Evolutionary conservation across 1,140 invertebrate genomes (phyloP).

Genomic region (Atta cephalotes): DNA sequence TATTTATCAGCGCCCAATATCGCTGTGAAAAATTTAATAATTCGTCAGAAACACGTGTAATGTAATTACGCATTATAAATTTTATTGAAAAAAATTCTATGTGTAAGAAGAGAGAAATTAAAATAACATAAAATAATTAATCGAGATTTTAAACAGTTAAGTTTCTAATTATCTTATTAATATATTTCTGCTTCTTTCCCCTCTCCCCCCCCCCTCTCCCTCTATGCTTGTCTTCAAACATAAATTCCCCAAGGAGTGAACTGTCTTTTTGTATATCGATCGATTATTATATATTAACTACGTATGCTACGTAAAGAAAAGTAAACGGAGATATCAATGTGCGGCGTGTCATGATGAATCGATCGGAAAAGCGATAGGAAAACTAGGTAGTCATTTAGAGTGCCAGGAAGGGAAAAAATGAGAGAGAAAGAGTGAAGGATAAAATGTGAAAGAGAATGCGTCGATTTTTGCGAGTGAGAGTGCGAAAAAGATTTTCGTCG

Average conservation of each 20-base stretch:
- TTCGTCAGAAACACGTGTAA: slow-evolving; percentile 24
- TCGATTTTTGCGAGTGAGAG: slow-evolving; percentile 36
- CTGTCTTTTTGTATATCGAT: slow-evolving; percentile 30
- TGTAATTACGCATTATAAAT: slow-evolving; percentile 34
- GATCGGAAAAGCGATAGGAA: slow-evolving; percentile 35
- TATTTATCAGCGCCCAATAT: neutral
- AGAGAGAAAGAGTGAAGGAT: slow-evolving; percentile 19
- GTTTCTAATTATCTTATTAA: slow-evolving; percentile 31
- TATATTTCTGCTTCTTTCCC: slow-evolving; percentile 43
- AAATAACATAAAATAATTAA: slow-evolving; percentile 25
- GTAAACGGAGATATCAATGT: slow-evolving; percentile 29
- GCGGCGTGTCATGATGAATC: slow-evolving; percentile 17
- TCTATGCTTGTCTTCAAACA: slow-evolving; percentile 32
- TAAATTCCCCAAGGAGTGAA: neutral
- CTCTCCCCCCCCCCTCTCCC: too few species aligned
- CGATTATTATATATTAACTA: neutral
- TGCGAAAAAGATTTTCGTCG: slow-evolving; percentile 56
- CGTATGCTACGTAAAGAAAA: neutral
- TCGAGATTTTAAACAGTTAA: slow-evolving; percentile 17
- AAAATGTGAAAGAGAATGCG: slow-evolving; percentile 23
- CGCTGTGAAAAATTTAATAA: slow-evolving; percentile 18
- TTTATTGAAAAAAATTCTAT: slow-evolving; percentile 19
- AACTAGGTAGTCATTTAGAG: slow-evolving; percentile 26
- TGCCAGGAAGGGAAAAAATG: neutral
- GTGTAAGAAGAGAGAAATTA: slow-evolving; percentile 5